A percentile compares a stretch with the other conserved stretches of the same genome.
These are phyloP conservation scores for Mimas tiliae DNA, from an alignment of 2,888 invertebrate species.

Conservation along the genomic window DNA sequence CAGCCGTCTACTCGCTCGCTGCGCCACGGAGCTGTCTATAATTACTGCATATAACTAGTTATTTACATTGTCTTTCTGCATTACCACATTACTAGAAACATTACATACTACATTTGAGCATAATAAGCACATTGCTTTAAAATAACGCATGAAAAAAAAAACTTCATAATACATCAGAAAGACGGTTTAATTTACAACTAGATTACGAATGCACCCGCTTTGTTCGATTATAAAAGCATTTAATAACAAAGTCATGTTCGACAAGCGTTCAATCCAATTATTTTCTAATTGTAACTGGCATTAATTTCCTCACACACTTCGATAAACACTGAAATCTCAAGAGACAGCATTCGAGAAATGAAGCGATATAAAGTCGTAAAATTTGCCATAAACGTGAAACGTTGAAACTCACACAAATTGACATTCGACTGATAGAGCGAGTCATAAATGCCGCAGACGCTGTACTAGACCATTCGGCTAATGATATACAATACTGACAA, in stretches of 20 bases:
- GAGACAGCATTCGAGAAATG: not conserved
- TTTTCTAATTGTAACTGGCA: not conserved
- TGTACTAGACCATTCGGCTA: conserved; percentile 40
- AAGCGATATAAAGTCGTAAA: conserved; percentile 10
- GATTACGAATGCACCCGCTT: not conserved
- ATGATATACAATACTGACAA: conserved; percentile 52
- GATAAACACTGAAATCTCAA: conserved; percentile 24
- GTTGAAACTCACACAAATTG: conserved; percentile 14
- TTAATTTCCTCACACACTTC: not conserved
- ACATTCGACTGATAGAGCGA: conserved; percentile 7
- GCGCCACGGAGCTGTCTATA: too few relatives aligned
- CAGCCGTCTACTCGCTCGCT: too few relatives aligned
- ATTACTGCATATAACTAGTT: too few relatives aligned
- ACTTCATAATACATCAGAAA: not conserved
- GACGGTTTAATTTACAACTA: conserved; percentile 8
- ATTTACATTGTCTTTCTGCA: not conserved
- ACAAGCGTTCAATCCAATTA: conserved; percentile 17
- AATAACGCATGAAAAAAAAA: not conserved
- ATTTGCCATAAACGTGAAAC: not conserved
- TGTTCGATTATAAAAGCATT: conserved; percentile 8
- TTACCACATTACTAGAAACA: too few relatives aligned
- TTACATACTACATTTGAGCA: not conserved
- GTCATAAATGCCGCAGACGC: conserved; percentile 16
- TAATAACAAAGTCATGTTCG: conserved; percentile 3
- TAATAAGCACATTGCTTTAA: not conserved